Evolutionary conservation across 2,888 invertebrate genomes (phyloP).

Genomic region (Mythimna ferrago): DNA sequence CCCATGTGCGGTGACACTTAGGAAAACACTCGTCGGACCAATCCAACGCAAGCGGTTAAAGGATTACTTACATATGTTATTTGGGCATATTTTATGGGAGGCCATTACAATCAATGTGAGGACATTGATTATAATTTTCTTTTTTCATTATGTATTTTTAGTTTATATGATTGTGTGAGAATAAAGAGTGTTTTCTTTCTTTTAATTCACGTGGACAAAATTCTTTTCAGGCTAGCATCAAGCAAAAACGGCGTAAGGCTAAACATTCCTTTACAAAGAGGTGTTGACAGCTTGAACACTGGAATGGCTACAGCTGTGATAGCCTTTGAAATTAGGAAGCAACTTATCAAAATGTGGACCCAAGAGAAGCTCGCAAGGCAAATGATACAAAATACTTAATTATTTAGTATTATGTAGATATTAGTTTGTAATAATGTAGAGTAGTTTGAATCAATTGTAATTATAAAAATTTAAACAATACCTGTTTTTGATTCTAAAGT

Average conservation of each 20-base stretch:
- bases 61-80: too few relatives aligned
- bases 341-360: constrained; percentile 85
- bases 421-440: constrained; percentile 31
- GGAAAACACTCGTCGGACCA: too few relatives aligned
- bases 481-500: constrained; percentile 23
- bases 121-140: too few relatives aligned
- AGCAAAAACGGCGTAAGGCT: constrained; percentile 91
- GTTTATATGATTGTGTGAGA: too few relatives aligned
- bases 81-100: too few relatives aligned
- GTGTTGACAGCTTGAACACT: constrained; percentile 96
- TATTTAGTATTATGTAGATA: constrained; percentile 21
- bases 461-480: constrained; percentile 14
- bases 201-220: background rate
- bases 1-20: too few relatives aligned
- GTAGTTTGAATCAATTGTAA: constrained; percentile 31
- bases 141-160: too few relatives aligned
- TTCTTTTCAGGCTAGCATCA: constrained; percentile 88
- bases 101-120: too few relatives aligned
- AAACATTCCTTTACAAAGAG: constrained; percentile 94
- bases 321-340: constrained; percentile 95
- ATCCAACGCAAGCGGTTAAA: too few relatives aligned
- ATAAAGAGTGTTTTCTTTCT: too few relatives aligned
- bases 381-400: constrained; percentile 65
- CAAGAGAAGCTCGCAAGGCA: constrained; percentile 73
- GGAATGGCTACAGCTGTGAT: constrained; percentile 96